Percentiles rank a stretch among this genome's conserved stretches.
Conservation (phyloP, 2,797 vertebrate genomes). For the Buphagus erythrorhynchus region DNA sequence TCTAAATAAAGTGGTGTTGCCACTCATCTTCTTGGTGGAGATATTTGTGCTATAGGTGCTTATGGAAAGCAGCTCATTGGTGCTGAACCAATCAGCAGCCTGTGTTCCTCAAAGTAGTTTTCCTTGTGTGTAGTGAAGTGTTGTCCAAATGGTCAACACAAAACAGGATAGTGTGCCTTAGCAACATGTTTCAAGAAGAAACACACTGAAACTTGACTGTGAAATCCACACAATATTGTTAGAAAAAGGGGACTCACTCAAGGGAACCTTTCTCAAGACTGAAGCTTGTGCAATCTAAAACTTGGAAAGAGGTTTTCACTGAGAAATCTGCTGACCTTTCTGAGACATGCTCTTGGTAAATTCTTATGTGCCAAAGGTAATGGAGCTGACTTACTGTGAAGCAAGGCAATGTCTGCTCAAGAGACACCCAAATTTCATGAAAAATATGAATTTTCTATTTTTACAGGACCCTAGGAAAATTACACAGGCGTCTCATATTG, state of each 20-base stretch:
- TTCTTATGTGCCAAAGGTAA: slow-evolving; percentile 42
- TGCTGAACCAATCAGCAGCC: not conserved
- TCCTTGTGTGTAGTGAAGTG: not conserved
- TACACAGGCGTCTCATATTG: not conserved
- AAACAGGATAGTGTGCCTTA: not conserved
- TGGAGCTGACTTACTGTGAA: slow-evolving; percentile 1
- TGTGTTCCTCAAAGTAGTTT: not conserved
- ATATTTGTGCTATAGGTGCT: not conserved
- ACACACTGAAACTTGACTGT: not conserved
- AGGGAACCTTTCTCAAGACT: slow-evolving; percentile 26
- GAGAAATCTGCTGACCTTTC: slow-evolving; percentile 22
- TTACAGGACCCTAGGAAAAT: not conserved
- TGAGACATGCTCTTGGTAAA: slow-evolving; percentile 4
- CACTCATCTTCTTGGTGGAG: not conserved
- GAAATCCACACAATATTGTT: not conserved
- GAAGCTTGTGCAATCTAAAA: slow-evolving; percentile 26
- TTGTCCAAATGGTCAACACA: not conserved
- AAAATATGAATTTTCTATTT: not conserved
- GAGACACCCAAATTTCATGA: not conserved
- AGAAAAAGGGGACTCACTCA: not conserved
- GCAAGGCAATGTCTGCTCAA: not conserved
- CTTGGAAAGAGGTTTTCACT: slow-evolving; percentile 23
- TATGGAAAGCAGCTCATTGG: not conserved
- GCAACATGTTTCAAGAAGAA: not conserved
- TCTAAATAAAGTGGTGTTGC: not conserved